These are phyloP conservation scores for Odontophorus gujanensis DNA, from an alignment of 2,113 vertebrate species.

Conservation along the genomic window DNA sequence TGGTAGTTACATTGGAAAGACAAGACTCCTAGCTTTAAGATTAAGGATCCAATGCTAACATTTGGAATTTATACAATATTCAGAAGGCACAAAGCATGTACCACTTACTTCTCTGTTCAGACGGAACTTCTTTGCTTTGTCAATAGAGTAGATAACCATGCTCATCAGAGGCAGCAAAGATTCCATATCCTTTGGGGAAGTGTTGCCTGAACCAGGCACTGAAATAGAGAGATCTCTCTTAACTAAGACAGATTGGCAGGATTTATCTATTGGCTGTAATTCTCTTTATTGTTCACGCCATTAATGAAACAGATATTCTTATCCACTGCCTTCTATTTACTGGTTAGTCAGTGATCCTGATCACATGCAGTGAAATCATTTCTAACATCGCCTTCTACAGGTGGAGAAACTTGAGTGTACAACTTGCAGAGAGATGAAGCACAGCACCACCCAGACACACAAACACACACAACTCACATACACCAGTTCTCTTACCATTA, in stretches of 20 bases:
- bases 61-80: neutral
- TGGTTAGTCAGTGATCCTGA: neutral
- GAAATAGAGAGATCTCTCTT: conserved; percentile 43
- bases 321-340: neutral
- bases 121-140: conserved; percentile 97
- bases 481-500: conserved; percentile 85
- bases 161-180: conserved; percentile 95
- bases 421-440: neutral
- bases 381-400: neutral
- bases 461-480: rapidly evolving
- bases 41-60: neutral
- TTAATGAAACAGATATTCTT: neutral
- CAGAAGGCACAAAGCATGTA: neutral
- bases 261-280: neutral
- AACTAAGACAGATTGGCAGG: neutral
- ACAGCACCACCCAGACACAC: neutral
- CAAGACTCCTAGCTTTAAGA: neutral
- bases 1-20: neutral
- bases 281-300: neutral
- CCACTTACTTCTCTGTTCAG: conserved; percentile 94
- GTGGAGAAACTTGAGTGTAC: neutral
- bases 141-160: conserved; percentile 99
- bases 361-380: neutral
- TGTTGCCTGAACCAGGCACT: conserved; percentile 99
- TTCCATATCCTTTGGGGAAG: conserved; percentile 99